Percentiles rank a stretch among this genome's conserved stretches.
These are phyloP conservation scores for Fopius arisanus DNA, from an alignment of 1,140 invertebrate genomes.

Conservation along the genomic window DNA sequence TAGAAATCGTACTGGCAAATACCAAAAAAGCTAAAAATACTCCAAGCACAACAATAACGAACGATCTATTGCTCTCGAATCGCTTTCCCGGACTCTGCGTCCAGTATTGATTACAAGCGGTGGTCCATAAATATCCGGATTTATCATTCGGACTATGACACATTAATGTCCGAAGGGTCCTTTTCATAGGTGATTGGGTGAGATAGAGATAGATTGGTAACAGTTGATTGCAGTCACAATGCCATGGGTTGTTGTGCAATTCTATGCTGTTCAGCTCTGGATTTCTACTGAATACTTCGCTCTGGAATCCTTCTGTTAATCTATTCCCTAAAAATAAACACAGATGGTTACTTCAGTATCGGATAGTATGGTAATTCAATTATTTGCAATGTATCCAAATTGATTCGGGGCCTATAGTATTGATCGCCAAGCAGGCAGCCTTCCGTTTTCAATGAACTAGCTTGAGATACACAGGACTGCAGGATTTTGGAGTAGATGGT, in stretches of 20 bases:
- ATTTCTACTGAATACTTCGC: slow-evolving; percentile 70
- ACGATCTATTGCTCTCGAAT: slow-evolving; percentile 65
- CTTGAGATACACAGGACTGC: too few species aligned
- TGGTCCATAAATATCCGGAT: slow-evolving; percentile 72
- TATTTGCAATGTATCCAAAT: too few species aligned
- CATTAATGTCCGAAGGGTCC: slow-evolving; percentile 53
- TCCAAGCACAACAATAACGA: slow-evolving; percentile 66
- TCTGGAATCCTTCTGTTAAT: slow-evolving; percentile 69
- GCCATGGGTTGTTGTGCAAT: slow-evolving; percentile 76
- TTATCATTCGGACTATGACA: slow-evolving; percentile 70
- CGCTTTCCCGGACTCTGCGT: slow-evolving; percentile 39
- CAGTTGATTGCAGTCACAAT: slow-evolving; percentile 72
- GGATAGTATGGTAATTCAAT: too few species aligned
- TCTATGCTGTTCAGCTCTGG: slow-evolving; percentile 65
- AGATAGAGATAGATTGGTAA: slow-evolving; percentile 69
- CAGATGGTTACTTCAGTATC: background rate
- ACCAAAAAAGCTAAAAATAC: slow-evolving; percentile 62
- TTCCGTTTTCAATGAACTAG: too few species aligned
- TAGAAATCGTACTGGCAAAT: slow-evolving; percentile 59
- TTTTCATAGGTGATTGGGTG: slow-evolving; percentile 67
- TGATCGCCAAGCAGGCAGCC: too few species aligned
- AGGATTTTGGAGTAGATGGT: too few species aligned
- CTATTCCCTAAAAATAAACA: slow-evolving; percentile 41
- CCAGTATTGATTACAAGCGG: slow-evolving; percentile 72
- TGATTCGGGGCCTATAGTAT: too few species aligned